Base-by-base conservation (phyloP, 2,113 vertebrate genomes). In the Lucifuga dentata region DNA sequence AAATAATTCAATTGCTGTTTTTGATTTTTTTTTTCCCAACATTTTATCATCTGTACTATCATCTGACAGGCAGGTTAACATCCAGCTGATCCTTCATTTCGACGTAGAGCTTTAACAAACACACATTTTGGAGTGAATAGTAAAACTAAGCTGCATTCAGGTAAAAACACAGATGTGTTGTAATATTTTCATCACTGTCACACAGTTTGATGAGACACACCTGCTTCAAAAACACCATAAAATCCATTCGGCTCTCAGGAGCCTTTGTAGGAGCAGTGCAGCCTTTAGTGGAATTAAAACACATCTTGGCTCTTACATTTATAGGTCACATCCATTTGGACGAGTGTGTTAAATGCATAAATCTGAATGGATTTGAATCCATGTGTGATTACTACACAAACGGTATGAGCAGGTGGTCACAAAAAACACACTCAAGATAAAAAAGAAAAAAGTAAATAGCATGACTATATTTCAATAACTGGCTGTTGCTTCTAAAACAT, bases 81-180 rank as follows among this genome's bases (percentile, higher is more conserved):
- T 75, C 26, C 68, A 61, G 64, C 39, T 62, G 24, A 67, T 81
- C 80, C 76, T 90, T 89, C 70, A 85, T 78, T 76, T 73, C 12
- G 23, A 50, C 24, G 32, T 11, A 45, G 58, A 73, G 60, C 71
- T 68, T 64, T 48, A 84, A 86, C 40, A 38, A 77, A 61, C 48
- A 75, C 59, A 33, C 11, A 73, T 21, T 76, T 38, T 63, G 63
- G 80, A 84, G 82, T 69, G 73, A 72, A 67, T 74, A 58, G 41
- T 13, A 23, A 55, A 32, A 52, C 51, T 21, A 36, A 76, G 43
- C 68, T 61, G 66, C 71, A 62, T 64, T 76, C 29, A 61, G 40
- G 56, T 50, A 16, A 38, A 13, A 41, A n/a, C n/a, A n/a, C 57
- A 63, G 20, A 35, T 64, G 12, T 60, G 60, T 53, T 68, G 41